Evolutionary conservation across 2,113 vertebrate genomes (phyloP).

Genomic region (Pavo muticus): DNA sequence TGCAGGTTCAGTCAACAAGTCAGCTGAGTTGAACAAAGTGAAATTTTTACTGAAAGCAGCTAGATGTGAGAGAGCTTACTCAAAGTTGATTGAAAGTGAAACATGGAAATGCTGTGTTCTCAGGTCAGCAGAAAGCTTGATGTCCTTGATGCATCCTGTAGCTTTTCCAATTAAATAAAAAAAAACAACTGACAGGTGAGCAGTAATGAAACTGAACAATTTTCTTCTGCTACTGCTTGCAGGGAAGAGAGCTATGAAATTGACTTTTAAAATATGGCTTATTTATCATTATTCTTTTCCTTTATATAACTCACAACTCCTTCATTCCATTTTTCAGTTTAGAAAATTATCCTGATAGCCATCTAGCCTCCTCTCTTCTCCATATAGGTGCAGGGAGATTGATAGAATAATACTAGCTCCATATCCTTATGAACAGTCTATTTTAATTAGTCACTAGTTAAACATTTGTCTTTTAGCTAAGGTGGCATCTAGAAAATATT

Average conservation of each 20-base stretch:
- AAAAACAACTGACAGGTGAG: neutral
- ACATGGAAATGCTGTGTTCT: neutral
- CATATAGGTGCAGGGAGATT: neutral
- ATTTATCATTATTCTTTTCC: neutral
- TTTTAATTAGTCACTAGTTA: neutral
- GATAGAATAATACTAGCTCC: neutral
- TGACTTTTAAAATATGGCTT: neutral
- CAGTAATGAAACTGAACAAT: neutral
- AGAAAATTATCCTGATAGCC: neutral
- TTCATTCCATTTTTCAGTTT: neutral
- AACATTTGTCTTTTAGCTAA: neutral
- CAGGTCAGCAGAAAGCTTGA: neutral
- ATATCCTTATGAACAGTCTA: neutral
- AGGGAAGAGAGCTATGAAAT: neutral
- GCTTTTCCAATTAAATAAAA: neutral
- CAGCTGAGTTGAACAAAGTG: neutral
- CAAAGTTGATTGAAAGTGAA: neutral
- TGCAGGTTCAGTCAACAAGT: neutral
- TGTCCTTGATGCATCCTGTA: neutral
- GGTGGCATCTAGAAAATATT: neutral
- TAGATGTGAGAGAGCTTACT: neutral
- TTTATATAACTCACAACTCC: neutral
- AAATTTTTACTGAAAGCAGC: neutral
- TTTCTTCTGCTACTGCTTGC: neutral
- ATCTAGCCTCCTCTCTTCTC: neutral